Evolutionary conservation across 2,797 vertebrate genomes (phyloP).

Genomic region (Cryptoprocta ferox): DNA sequence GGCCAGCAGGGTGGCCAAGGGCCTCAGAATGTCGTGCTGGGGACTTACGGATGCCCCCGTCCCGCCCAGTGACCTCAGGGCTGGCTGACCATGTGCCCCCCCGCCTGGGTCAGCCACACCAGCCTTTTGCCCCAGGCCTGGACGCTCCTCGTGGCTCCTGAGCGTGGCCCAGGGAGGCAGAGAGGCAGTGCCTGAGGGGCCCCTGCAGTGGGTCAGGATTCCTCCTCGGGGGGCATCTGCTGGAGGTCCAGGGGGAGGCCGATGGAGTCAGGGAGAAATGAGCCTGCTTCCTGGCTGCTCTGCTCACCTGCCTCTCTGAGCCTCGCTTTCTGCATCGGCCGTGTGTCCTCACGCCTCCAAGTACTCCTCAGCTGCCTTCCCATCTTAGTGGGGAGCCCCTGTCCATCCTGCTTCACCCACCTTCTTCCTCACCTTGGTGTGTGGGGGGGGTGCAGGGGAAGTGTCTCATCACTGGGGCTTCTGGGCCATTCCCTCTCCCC

Average conservation of each 20-base stretch:
- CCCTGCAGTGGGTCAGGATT: neutral
- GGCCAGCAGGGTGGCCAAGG: neutral
- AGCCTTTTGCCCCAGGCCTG: neutral
- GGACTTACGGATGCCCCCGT: neutral
- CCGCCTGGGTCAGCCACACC: neutral
- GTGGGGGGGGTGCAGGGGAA: neutral
- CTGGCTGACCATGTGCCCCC: neutral
- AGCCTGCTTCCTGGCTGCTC: neutral
- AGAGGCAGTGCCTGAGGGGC: neutral
- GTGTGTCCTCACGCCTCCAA: too few relatives aligned
- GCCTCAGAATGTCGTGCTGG: neutral
- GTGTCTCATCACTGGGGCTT: neutral
- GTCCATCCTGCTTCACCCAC: neutral
- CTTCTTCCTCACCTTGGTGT: neutral
- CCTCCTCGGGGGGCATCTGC: accelerated
- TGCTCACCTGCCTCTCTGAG: neutral
- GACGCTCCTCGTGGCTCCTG: neutral
- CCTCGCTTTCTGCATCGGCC: neutral
- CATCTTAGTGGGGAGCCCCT: neutral
- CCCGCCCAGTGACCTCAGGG: neutral
- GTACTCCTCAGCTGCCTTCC: neutral
- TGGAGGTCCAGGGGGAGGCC: neutral
- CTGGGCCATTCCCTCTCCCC: neutral
- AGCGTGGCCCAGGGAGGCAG: neutral
- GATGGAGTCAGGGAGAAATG: neutral